These are phyloP conservation scores for Epinephelus moara DNA, from an alignment of 2,113 vertebrate species.

Conservation along the genomic window DNA sequence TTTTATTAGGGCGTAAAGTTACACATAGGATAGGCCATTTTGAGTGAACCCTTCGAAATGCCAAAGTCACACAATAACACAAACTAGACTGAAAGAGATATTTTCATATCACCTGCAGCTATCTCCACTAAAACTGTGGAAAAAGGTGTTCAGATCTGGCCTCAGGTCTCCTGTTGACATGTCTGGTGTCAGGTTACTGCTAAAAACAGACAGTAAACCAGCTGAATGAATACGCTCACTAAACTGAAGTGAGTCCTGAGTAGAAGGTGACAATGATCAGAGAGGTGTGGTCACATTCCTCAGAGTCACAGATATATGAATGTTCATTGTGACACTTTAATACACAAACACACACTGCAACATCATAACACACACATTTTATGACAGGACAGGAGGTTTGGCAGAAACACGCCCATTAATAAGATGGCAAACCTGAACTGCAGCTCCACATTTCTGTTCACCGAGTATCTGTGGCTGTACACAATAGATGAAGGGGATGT, in stretches of 20 bases:
- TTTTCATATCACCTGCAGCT: no score
- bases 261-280: no score
- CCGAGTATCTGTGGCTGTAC: no score
- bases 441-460: background rate
- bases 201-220: background rate
- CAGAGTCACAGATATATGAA: background rate
- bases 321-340: background rate
- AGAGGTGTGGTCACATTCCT: constrained; percentile 28
- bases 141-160: background rate
- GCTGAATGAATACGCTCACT: background rate
- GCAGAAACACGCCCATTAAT: background rate
- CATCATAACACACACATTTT: background rate
- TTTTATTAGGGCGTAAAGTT: no score
- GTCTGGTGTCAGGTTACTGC: background rate
- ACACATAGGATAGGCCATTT: no score
- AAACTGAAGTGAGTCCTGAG: background rate
- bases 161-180: background rate
- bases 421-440: background rate
- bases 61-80: no score
- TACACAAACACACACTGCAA: background rate
- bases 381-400: background rate
- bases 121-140: no score
- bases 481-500: background rate
- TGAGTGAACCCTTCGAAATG: no score
- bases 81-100: no score